phyloP scores from a whole-genome alignment of 1,140 invertebrate species.

The Drosophila fuyamai region DNA sequence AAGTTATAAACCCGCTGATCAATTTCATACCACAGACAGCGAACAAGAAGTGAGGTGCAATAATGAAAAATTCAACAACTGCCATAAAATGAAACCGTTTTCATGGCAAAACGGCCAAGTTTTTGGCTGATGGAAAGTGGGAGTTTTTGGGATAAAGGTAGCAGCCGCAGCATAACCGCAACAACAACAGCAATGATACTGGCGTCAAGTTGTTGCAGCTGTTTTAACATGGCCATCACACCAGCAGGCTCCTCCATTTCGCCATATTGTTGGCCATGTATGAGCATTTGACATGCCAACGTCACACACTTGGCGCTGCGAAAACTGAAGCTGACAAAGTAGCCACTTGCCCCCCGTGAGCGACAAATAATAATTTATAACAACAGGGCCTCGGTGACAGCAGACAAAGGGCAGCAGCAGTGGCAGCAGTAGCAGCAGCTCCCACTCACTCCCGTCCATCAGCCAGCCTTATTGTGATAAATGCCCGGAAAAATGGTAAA shows the following conservation, averaged over 20 bases:
- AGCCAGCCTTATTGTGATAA: conserved; percentile 45
- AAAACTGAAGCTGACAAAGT: conserved; percentile 32
- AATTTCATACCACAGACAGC: conserved; percentile 51
- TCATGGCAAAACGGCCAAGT: conserved; percentile 33
- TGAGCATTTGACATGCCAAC: conserved; percentile 67
- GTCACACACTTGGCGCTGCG: conserved; percentile 56
- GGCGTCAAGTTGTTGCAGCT: conserved; percentile 71
- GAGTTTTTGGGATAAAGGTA: conserved; percentile 17
- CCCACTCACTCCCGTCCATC: conserved; percentile 17
- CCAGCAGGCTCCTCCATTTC: conserved; percentile 26
- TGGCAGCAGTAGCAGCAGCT: conserved; percentile 2
- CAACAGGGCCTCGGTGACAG: conserved; percentile 56
- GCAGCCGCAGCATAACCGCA: conserved; percentile 37
- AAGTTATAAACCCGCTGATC: conserved; percentile 53
- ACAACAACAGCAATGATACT: conserved; percentile 31
- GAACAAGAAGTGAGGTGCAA: conserved; percentile 8
- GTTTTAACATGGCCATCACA: conserved; percentile 54
- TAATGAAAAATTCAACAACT: conserved; percentile 31
- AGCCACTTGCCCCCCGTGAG: conserved; percentile 62
- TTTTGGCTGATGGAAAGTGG: neutral
- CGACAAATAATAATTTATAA: conserved; percentile 74
- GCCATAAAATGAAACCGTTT: conserved; percentile 69
- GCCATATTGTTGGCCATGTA: conserved; percentile 57
- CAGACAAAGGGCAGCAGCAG: conserved; percentile 55
- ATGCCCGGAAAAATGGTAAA: conserved; percentile 46